Conservation (phyloP, 2,113 vertebrate genomes). For the Ondatra zibethicus region DNA sequence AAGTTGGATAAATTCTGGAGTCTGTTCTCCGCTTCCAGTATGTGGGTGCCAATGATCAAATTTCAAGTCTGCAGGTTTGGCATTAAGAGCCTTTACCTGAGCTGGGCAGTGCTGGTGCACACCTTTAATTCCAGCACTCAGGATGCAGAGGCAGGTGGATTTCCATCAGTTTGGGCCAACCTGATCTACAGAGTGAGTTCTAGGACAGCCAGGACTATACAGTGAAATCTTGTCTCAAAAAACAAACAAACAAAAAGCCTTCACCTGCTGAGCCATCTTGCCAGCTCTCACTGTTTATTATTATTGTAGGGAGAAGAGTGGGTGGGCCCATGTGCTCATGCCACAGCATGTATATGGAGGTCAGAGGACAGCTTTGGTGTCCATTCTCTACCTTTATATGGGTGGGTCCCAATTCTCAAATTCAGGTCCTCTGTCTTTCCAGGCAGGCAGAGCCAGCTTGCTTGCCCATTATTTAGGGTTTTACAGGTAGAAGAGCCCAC, state of each 20-base stretch:
- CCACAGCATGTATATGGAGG: not conserved
- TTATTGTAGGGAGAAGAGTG: not conserved
- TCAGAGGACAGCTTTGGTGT: not conserved
- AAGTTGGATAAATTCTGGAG: not conserved
- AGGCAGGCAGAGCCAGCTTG: not conserved
- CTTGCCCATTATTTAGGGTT: not conserved
- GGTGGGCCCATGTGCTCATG: not conserved
- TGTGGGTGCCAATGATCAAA: not conserved
- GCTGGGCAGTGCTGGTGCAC: not conserved
- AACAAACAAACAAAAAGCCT: not conserved
- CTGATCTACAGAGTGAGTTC: not conserved
- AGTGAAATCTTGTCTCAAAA: not conserved
- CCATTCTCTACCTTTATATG: not conserved
- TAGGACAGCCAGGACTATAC: not conserved
- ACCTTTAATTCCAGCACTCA: not conserved
- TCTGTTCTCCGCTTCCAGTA: not conserved
- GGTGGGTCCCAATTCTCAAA: not conserved
- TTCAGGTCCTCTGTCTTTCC: not conserved
- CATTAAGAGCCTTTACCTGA: not conserved
- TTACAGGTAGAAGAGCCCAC: not conserved
- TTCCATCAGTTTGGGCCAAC: not conserved
- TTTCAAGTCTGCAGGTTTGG: not conserved
- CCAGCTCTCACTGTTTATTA: not conserved
- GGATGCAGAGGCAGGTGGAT: not conserved
- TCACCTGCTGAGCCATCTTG: not conserved